Percentiles rank a stretch among this genome's conserved stretches.
These are phyloP conservation scores for Therioaphis trifolii DNA, from an alignment of 2,888 invertebrate genomes.

Conservation along the genomic window DNA sequence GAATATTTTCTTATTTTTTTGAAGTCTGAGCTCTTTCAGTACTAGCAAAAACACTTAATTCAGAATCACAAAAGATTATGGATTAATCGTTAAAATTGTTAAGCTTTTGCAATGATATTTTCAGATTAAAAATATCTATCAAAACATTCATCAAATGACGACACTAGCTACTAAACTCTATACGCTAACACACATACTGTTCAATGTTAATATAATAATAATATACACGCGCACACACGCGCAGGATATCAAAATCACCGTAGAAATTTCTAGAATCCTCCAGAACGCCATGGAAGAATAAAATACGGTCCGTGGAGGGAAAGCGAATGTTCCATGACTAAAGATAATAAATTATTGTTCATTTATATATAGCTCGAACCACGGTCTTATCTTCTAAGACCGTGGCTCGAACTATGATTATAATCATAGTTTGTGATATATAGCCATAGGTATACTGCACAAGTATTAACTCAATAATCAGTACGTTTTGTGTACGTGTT, in stretches of 20 bases:
- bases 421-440: too few relatives aligned
- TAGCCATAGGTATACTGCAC: too few relatives aligned
- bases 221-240: constrained; percentile 3
- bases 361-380: too few relatives aligned
- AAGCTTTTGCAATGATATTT: neutral
- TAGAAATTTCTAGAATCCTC: constrained; percentile 58
- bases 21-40: neutral
- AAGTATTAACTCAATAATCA: too few relatives aligned
- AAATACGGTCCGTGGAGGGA: neutral
- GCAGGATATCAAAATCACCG: constrained; percentile 39
- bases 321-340: too few relatives aligned
- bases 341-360: too few relatives aligned
- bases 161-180: neutral
- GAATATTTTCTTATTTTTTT: neutral
- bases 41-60: neutral
- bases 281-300: constrained; percentile 45
- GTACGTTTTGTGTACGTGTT: too few relatives aligned
- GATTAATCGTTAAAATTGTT: neutral
- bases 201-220: neutral
- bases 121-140: neutral
- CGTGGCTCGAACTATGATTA: too few relatives aligned
- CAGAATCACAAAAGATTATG: neutral
- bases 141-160: neutral
- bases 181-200: neutral
- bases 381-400: too few relatives aligned